A percentile compares a stretch with the other conserved stretches of the same genome.
Conservation (phyloP, 1,140 invertebrate genomes). For the Manduca sexta region DNA sequence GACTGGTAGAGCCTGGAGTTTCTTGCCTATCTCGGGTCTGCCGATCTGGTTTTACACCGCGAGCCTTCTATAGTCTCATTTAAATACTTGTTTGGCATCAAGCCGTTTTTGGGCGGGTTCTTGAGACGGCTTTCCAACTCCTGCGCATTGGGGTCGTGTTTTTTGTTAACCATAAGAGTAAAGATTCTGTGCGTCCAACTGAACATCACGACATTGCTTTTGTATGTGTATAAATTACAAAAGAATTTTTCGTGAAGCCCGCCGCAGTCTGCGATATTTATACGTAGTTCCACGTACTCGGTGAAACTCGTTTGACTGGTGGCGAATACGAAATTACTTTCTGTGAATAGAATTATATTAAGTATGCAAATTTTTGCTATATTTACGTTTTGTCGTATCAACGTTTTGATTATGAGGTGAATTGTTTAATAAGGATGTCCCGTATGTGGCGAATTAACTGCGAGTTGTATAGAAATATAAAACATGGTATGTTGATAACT, state of each 20-base stretch:
- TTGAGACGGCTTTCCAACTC: conserved; percentile 31
- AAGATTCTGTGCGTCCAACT: not conserved
- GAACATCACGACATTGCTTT: not conserved
- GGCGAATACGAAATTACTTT: too few species aligned
- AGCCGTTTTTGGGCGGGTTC: conserved; percentile 23
- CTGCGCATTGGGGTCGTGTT: conserved; percentile 17
- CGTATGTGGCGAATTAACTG: too few species aligned
- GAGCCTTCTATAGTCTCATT: conserved; percentile 5
- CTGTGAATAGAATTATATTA: too few species aligned
- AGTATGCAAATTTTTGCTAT: not conserved
- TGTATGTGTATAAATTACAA: not conserved
- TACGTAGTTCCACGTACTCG: too few species aligned
- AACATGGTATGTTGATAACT: too few species aligned
- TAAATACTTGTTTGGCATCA: conserved; percentile 17
- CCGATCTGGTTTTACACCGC: not conserved
- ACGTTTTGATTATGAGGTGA: too few species aligned
- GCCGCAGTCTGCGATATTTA: too few species aligned
- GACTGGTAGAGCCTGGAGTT: too few species aligned
- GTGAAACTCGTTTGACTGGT: too few species aligned
- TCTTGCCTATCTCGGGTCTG: not conserved
- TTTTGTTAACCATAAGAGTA: conserved; percentile 15
- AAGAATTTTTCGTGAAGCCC: not conserved
- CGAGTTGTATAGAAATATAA: too few species aligned
- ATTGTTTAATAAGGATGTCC: too few species aligned
- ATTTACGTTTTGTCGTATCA: not conserved